Evolutionary conservation across 2,797 vertebrate genomes (phyloP), one percentile per base, ranked within the genome.

Genomic region (Antennarius maculatus): DNA sequence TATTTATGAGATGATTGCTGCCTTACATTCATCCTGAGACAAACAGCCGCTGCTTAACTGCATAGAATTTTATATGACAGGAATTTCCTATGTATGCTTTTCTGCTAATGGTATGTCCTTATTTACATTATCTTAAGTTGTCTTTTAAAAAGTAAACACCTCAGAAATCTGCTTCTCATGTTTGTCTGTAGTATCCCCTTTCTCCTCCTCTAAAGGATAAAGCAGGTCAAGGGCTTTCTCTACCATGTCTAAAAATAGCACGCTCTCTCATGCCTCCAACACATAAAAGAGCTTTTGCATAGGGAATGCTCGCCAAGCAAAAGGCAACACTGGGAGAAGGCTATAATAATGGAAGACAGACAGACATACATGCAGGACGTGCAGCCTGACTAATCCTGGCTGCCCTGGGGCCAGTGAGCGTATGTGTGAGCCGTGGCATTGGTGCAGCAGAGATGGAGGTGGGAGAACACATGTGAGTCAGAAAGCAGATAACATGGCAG

Each of bases 161-260:
- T 45, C 47, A 71, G 80, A 77, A 69, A 79, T 81, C 57, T 75
- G 64, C 61, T 28, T 5, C 18, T 78, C 66, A 70, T 74, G 61
- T 81, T 85, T 69, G 45, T 64, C 62, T 34, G 2, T 50, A 80
- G 78, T 79, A 71, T 81, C 66, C 60, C 71, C 65, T 69, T 77
- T 70, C 71, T 76, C 60, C 42, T 63, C 43, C 61, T 61, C 57
- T 71, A 75, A 86, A 83, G 83, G 76, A 88, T 80, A 89, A 92
- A 89, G 66, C 84, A 85, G 87, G 87, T 88, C 88, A 89, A 89
- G 82, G 82, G 81, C 81, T 85, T 85, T 80, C 86, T 84, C 84
- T 68, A 77, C 71, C 80, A 80, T 84, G 79, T 78, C 89, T 81
- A 79, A 85, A 89, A 90, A 89, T 89, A 90, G 83, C 81, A 60